A percentile compares a stretch with the other conserved stretches of the same genome.
These are phyloP conservation scores for Sinohyriopsis cumingii DNA, from an alignment of 2,888 invertebrate genomes.

Conservation along the genomic window DNA sequence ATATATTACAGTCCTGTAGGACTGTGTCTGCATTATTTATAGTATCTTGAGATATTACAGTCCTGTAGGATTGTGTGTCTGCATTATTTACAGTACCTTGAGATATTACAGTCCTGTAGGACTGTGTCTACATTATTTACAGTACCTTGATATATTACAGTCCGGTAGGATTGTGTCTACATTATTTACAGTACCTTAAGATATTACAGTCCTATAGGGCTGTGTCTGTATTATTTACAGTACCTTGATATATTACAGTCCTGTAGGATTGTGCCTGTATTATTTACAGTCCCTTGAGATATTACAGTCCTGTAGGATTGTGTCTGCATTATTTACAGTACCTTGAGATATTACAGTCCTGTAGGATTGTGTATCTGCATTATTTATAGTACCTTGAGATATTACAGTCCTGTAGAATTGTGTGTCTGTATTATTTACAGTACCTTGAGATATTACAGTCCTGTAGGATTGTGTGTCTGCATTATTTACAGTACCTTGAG, in stretches of 20 bases:
- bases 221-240: constrained; percentile 83
- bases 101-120: constrained; percentile 96
- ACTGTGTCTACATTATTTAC: constrained; percentile 82
- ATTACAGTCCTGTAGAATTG: constrained; percentile 96
- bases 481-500: constrained; percentile 78
- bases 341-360: constrained; percentile 94
- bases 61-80: constrained; percentile 96
- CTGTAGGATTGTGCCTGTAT: constrained; percentile 93
- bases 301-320: constrained; percentile 96
- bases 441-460: constrained; percentile 92
- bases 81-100: constrained; percentile 76
- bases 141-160: constrained; percentile 89
- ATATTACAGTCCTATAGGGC: constrained; percentile 96
- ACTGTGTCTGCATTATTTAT: constrained; percentile 82
- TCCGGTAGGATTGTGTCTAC: constrained; percentile 95
- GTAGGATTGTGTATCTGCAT: constrained; percentile 94
- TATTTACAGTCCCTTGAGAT: constrained; percentile 80
- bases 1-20: constrained; percentile 96
- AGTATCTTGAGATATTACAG: constrained; percentile 89
- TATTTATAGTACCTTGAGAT: constrained; percentile 80
- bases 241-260: constrained; percentile 92
- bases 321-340: constrained; percentile 77
- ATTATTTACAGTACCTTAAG: constrained; percentile 78
- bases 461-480: constrained; percentile 96
- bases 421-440: constrained; percentile 83